phyloP scores from a whole-genome alignment of 2,113 vertebrate species.

The Eudyptes chrysolophus region DNA sequence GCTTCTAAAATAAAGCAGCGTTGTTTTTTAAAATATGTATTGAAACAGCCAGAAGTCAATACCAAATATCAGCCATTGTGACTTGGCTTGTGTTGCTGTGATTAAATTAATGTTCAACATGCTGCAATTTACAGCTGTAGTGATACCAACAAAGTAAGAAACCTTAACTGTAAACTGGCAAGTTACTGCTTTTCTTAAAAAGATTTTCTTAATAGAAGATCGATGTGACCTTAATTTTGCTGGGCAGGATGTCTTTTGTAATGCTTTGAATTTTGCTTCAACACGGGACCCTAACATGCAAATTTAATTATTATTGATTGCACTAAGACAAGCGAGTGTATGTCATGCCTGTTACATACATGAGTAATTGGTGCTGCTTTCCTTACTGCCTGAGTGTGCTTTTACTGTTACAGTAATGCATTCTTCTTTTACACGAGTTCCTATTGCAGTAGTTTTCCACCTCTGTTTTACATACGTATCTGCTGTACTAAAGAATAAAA shows the following conservation, averaged over 20 bases:
- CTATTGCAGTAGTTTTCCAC: background rate
- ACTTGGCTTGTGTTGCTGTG: background rate
- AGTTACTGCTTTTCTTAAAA: background rate
- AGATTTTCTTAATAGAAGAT: background rate
- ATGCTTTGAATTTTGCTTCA: background rate
- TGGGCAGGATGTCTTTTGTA: background rate
- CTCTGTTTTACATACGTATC: accelerated
- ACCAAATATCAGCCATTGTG: background rate
- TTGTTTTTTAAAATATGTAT: background rate
- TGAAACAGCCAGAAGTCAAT: constrained; percentile 12
- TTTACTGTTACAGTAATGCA: background rate
- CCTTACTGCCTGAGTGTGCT: accelerated
- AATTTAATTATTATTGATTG: background rate
- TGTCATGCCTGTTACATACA: background rate
- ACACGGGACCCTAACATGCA: background rate
- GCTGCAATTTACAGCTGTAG: background rate
- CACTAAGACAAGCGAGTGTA: background rate
- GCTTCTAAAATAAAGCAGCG: background rate
- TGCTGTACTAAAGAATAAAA: background rate
- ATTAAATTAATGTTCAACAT: background rate
- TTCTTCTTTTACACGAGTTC: background rate
- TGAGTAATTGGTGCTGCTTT: background rate
- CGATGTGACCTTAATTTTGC: background rate
- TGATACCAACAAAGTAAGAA: background rate
- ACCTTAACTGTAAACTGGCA: background rate